Percentiles rank a stretch among this genome's conserved stretches.
phyloP scores from a whole-genome alignment of 1,140 invertebrate species.

The Harlomillsia oculata region DNA sequence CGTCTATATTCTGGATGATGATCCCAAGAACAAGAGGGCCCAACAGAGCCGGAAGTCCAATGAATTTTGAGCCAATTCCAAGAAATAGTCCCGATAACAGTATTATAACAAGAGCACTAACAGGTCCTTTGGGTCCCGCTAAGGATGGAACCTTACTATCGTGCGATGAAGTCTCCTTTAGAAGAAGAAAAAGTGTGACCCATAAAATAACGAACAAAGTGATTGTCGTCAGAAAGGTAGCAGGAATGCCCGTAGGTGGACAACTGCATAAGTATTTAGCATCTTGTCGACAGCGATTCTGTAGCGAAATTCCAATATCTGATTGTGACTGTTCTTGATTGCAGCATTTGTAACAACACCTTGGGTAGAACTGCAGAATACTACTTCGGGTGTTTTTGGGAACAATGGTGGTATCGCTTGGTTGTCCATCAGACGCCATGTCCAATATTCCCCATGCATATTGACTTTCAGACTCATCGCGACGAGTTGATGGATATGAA shows the following conservation, averaged over 20 bases:
- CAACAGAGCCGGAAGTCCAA: conserved; percentile 17
- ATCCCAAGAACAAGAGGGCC: conserved; percentile 30
- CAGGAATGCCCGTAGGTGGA: conserved; percentile 12
- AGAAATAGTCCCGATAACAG: conserved; percentile 23
- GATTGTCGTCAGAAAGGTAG: conserved; percentile 13
- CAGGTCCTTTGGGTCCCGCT: conserved; percentile 10
- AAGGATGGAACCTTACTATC: not conserved
- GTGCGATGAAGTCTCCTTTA: not conserved
- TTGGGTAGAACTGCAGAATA: no score
- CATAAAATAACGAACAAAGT: not conserved
- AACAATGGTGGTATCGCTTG: no score
- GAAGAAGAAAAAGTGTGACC: conserved; percentile 7
- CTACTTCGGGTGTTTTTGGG: no score
- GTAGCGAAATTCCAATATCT: no score
- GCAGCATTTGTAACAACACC: no score
- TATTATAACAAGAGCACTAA: conserved; percentile 19
- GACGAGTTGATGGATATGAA: no score
- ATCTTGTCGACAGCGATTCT: no score
- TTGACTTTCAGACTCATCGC: no score
- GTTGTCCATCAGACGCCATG: no score
- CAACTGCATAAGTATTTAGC: no score
- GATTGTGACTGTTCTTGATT: no score
- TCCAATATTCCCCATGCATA: no score
- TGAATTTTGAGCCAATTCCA: conserved; percentile 18
- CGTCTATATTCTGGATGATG: conserved; percentile 15